A percentile compares a stretch with the other conserved stretches of the same genome.
These are phyloP conservation scores for Eledone cirrhosa DNA, from an alignment of 2,888 invertebrate species.

Conservation along the genomic window DNA sequence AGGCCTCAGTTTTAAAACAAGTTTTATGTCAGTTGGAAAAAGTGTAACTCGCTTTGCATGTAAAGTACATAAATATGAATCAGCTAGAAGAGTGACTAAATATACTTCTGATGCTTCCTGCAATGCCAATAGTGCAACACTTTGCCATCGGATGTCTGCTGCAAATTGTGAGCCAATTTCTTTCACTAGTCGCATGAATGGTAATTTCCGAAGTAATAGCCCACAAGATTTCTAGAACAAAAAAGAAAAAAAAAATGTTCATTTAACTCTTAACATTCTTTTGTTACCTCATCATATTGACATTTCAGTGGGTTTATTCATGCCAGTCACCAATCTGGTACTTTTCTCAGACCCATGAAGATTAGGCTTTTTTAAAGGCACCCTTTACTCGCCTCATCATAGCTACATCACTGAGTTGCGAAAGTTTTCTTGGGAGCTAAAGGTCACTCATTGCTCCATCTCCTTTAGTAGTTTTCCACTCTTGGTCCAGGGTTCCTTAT, in stretches of 20 bases:
- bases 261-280: too few species aligned
- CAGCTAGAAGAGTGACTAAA: background rate
- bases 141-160: background rate
- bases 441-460: too few species aligned
- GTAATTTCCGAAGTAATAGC: background rate
- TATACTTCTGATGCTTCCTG: constrained; percentile 11
- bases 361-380: too few species aligned
- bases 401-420: too few species aligned
- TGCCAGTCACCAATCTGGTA: too few species aligned
- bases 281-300: too few species aligned
- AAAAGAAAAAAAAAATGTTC: background rate
- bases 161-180: background rate
- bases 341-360: too few species aligned
- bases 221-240: background rate
- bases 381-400: too few species aligned
- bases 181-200: background rate
- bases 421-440: too few species aligned
- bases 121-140: background rate
- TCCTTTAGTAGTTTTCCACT: too few species aligned
- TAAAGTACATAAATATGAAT: background rate
- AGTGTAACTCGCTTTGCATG: constrained; percentile 15
- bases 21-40: background rate
- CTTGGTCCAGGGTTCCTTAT: too few species aligned
- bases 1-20: background rate
- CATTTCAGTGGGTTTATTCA: too few species aligned